Evolutionary conservation across 1,140 invertebrate species (phyloP).

Genomic region (Wiebesia pumilae): DNA sequence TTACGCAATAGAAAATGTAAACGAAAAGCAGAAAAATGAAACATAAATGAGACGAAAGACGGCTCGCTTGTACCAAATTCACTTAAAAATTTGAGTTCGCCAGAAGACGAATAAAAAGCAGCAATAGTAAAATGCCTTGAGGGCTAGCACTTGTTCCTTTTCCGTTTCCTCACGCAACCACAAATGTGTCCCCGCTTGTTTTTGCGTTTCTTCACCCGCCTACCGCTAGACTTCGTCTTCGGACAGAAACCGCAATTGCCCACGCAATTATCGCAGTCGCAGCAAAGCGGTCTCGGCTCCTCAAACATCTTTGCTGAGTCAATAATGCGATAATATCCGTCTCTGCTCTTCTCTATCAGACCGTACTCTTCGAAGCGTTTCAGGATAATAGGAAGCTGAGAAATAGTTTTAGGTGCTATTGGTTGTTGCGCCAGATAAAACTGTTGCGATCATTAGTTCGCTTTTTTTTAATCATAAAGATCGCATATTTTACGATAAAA

Average conservation of each 20-base stretch:
- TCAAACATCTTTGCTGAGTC: not conserved
- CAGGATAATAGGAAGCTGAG: conserved; percentile 53
- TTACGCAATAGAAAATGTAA: not conserved
- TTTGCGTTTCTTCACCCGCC: not conserved
- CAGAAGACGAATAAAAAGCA: not conserved
- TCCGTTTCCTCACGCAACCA: conserved; percentile 34
- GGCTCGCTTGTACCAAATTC: not conserved
- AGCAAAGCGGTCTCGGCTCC: conserved; percentile 40
- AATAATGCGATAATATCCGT: not conserved
- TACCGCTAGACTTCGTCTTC: not conserved
- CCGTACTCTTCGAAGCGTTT: conserved; percentile 53
- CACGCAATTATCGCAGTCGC: conserved; percentile 54
- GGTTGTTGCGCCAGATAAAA: no score
- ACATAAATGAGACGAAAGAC: not conserved
- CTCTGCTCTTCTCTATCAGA: conserved; percentile 35
- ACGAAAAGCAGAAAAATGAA: not conserved
- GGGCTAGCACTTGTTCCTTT: not conserved
- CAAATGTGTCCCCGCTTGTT: conserved; percentile 30
- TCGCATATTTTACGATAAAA: not conserved
- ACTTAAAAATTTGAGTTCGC: not conserved
- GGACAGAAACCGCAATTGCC: conserved; percentile 56
- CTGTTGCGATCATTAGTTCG: no score
- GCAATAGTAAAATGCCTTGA: not conserved
- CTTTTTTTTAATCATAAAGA: no score
- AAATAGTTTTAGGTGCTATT: not conserved